phyloP scores from a whole-genome alignment of 2,888 invertebrate genomes.

The Chloromyia formosa region DNA sequence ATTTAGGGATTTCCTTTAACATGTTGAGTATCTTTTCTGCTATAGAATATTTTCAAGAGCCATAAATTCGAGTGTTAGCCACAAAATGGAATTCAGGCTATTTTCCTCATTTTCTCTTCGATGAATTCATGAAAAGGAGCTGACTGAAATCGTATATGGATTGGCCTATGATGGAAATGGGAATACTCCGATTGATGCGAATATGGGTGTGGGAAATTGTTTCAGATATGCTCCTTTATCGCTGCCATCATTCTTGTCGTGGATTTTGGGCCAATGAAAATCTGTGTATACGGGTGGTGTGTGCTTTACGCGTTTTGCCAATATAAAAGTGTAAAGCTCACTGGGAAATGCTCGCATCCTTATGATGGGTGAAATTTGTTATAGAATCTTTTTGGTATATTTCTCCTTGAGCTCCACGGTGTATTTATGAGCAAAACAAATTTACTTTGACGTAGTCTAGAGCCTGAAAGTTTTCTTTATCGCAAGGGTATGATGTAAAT shows the following conservation, averaged over 20 bases:
- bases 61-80: constrained; percentile 18
- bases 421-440: background rate
- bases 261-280: background rate
- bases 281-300: background rate
- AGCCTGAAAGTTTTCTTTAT: background rate
- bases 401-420: background rate
- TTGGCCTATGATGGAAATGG: constrained; percentile 8
- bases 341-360: background rate
- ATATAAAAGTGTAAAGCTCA: background rate
- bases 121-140: background rate
- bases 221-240: constrained; percentile 2
- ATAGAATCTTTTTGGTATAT: background rate
- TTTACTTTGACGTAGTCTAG: background rate
- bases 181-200: background rate
- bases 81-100: background rate
- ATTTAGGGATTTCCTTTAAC: background rate
- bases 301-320: background rate
- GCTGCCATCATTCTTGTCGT: background rate
- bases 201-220: constrained; percentile 14
- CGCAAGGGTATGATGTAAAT: too few relatives aligned
- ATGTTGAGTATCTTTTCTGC: constrained; percentile 1
- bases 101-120: constrained; percentile 1
- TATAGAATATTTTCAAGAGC: constrained; percentile 1
- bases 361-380: background rate
- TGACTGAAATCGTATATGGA: background rate